A percentile compares a stretch with the other conserved stretches of the same genome.
Evolutionary conservation across 2,797 vertebrate species (phyloP).

Genomic region (Todus mexicanus): DNA sequence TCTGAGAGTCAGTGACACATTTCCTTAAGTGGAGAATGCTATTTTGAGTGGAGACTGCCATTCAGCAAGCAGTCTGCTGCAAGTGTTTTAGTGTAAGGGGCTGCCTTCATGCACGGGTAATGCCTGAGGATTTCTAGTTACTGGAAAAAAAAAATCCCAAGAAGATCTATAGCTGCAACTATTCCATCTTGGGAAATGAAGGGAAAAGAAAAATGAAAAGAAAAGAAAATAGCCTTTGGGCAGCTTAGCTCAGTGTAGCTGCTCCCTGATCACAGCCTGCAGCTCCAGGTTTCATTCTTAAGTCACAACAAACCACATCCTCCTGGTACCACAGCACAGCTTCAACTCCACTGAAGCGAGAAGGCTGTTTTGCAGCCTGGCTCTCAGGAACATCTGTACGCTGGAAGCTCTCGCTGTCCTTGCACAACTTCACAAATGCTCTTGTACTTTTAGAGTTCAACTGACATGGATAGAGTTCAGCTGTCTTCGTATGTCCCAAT

Average conservation of each 20-base stretch:
- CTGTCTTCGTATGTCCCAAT: fast-evolving
- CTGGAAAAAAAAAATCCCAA: neutral
- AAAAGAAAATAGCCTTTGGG: conserved; percentile 5
- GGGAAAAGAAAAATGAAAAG: neutral
- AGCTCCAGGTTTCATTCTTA: conserved; percentile 19
- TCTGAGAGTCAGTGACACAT: neutral
- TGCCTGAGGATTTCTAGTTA: conserved; percentile 26
- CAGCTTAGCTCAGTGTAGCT: conserved; percentile 8
- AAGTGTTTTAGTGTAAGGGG: neutral
- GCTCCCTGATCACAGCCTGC: conserved; percentile 25
- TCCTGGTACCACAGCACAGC: neutral
- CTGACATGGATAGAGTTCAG: neutral
- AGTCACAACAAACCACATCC: conserved; percentile 26
- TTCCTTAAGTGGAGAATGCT: conserved; percentile 13
- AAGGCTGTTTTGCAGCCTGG: neutral
- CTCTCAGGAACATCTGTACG: neutral
- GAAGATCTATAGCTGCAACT: conserved; percentile 1
- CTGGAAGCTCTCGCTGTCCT: neutral
- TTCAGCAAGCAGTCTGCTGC: neutral
- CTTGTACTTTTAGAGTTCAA: neutral
- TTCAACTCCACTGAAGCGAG: neutral
- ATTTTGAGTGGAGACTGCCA: neutral
- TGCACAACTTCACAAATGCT: neutral
- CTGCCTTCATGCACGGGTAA: neutral
- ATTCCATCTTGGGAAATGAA: conserved; percentile 9